Conservation (phyloP, 2,888 invertebrate genomes). For the Nemurella pictetii region DNA sequence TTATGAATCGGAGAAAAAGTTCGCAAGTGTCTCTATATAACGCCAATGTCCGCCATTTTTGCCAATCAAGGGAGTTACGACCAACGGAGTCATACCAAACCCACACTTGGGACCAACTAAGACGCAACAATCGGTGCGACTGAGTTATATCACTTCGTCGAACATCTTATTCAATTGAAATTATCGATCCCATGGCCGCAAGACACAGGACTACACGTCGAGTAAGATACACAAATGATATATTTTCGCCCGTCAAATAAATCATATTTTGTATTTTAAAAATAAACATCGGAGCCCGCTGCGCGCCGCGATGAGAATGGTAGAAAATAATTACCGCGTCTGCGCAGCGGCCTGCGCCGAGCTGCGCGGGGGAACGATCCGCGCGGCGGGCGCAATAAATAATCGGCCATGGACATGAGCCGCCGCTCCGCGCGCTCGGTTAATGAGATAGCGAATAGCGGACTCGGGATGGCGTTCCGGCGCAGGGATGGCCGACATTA, state of each 20-base stretch:
- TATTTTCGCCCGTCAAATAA: neutral
- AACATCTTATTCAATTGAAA: constrained; percentile 13
- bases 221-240: neutral
- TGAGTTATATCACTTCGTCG: neutral
- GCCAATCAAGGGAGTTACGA: neutral
- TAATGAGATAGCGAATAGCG: constrained; percentile 34
- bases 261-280: neutral
- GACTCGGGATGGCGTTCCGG: too few species aligned
- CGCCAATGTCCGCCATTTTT: neutral
- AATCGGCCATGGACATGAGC: constrained; percentile 25
- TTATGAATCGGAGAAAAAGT: neutral
- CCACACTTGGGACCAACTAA: neutral
- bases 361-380: neutral
- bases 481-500: neutral
- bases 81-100: neutral
- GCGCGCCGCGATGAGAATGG: neutral
- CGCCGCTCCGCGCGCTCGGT: constrained; percentile 6
- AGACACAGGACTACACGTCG: neutral
- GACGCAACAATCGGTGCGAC: neutral
- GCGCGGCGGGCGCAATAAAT: constrained; percentile 31
- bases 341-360: too few species aligned
- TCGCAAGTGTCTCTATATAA: neutral
- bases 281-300: neutral
- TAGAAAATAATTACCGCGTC: neutral
- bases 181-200: neutral